These are phyloP conservation scores for Telenomus remus DNA, from an alignment of 1,140 invertebrate genomes.

Conservation along the genomic window DNA sequence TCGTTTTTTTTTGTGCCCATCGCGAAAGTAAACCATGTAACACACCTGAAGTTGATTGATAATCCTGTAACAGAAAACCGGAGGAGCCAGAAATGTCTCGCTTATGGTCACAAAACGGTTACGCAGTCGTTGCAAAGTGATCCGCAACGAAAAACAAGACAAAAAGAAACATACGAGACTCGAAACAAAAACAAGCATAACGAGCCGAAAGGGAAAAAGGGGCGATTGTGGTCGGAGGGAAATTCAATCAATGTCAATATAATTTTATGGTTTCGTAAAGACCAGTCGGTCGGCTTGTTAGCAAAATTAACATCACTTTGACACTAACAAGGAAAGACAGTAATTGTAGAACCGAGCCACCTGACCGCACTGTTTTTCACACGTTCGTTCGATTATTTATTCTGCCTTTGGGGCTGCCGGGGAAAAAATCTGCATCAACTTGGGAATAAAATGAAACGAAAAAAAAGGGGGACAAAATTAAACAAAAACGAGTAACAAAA, in stretches of 20 bases:
- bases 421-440: too few species aligned
- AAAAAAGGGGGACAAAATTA: conserved; percentile 21
- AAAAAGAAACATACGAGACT: conserved; percentile 13
- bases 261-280: conserved; percentile 14
- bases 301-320: neutral
- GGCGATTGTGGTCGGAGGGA: neutral
- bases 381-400: conserved; percentile 45
- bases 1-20: conserved; percentile 14
- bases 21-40: conserved; percentile 54
- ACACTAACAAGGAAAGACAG: conserved; percentile 35
- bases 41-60: conserved; percentile 41
- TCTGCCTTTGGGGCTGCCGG: conserved; percentile 22
- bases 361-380: conserved; percentile 28
- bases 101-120: conserved; percentile 50
- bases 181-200: conserved; percentile 13
- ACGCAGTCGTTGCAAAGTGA: conserved; percentile 47
- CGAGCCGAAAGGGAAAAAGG: conserved; percentile 1
- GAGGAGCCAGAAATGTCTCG: conserved; percentile 36
- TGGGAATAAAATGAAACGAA: too few species aligned
- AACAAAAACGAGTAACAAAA: conserved; percentile 47
- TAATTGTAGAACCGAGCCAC: conserved; percentile 36
- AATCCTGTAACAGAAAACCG: conserved; percentile 44
- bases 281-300: too few species aligned
- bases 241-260: conserved; percentile 26
- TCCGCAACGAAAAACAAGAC: conserved; percentile 29